phyloP scores from a whole-genome alignment of 1,140 invertebrate genomes.

The Sinonovacula constricta region DNA sequence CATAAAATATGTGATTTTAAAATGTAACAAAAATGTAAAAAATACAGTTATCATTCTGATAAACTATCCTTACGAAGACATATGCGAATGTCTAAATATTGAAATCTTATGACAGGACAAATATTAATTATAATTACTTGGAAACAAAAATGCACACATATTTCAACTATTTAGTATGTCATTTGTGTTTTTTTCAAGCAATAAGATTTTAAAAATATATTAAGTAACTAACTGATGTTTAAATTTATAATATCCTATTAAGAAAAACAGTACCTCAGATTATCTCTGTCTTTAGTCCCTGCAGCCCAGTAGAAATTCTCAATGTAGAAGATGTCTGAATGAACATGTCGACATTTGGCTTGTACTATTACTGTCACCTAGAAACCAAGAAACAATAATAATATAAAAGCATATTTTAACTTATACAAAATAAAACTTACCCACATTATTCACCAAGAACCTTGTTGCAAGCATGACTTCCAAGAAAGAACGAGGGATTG shows the following conservation, averaged over 20 bases:
- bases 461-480: too few species aligned
- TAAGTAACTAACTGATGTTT: neutral
- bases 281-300: slow-evolving; percentile 64
- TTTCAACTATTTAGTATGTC: neutral
- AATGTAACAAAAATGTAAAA: too few species aligned
- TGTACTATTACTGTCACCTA: slow-evolving; percentile 70
- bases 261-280: slow-evolving; percentile 62
- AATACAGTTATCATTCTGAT: too few species aligned
- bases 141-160: neutral
- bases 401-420: too few species aligned
- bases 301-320: slow-evolving; percentile 71
- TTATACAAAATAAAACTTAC: too few species aligned
- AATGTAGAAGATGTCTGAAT: slow-evolving; percentile 69
- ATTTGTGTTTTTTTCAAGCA: neutral
- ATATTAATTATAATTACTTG: neutral
- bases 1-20: too few species aligned
- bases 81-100: neutral
- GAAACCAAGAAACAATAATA: too few species aligned
- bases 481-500: too few species aligned
- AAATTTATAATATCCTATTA: neutral
- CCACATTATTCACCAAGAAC: too few species aligned
- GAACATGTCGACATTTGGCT: slow-evolving; percentile 64
- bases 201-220: neutral
- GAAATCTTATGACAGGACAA: neutral
- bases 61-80: too few species aligned